Evolutionary conservation across 2,888 invertebrate species (phyloP).

Genomic region (Trachelus iudaicus): DNA sequence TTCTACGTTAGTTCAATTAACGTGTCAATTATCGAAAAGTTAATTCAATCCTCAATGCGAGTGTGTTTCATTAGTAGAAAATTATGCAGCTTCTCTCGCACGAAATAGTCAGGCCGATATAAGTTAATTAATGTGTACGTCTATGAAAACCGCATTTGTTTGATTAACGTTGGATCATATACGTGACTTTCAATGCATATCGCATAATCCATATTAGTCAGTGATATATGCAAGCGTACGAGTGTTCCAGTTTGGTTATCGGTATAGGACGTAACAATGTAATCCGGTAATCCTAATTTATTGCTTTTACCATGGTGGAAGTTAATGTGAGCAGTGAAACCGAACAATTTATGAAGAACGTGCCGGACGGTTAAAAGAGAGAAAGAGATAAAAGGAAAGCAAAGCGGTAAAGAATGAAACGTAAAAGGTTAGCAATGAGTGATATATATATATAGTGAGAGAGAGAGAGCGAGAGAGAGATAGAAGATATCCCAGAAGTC

Average conservation of each 20-base stretch:
- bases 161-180: background rate
- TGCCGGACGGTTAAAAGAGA: background rate
- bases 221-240: background rate
- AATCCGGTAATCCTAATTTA: conserved; percentile 22
- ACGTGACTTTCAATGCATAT: background rate
- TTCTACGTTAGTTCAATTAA: background rate
- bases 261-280: conserved; percentile 6
- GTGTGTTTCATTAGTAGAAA: background rate
- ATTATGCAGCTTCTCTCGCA: no score
- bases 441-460: no score
- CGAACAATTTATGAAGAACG: background rate
- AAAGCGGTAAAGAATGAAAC: background rate
- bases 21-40: background rate
- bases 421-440: background rate
- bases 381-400: background rate
- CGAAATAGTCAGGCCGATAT: background rate
- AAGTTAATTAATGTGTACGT: background rate
- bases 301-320: conserved; percentile 9
- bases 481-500: background rate
- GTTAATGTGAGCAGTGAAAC: conserved; percentile 12
- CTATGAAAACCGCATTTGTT: background rate
- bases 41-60: background rate
- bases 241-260: background rate
- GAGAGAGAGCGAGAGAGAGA: background rate
- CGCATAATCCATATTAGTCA: background rate